phyloP scores from a whole-genome alignment of 2,888 invertebrate genomes.

The Bruchidius siliquastri region DNA sequence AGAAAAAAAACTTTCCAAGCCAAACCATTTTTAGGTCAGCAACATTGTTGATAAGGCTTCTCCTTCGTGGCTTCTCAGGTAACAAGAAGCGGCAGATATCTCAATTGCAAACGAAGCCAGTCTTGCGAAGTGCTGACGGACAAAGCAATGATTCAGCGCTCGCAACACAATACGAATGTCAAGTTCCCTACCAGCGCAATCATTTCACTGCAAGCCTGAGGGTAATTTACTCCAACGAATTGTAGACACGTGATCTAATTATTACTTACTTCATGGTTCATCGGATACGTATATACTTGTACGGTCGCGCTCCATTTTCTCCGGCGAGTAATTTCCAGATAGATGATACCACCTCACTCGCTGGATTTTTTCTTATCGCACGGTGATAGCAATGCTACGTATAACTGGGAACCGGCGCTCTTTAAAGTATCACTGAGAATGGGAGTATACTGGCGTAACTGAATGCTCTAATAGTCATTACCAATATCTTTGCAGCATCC shows the following conservation, averaged over 20 bases:
- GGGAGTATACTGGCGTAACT: too few species aligned
- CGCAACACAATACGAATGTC: slow-evolving; percentile 7
- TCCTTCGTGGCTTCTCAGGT: too few species aligned
- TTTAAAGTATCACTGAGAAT: neutral
- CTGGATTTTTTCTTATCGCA: neutral
- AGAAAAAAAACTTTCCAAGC: too few species aligned
- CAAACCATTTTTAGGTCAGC: too few species aligned
- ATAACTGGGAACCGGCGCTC: neutral
- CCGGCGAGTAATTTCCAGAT: slow-evolving; percentile 18
- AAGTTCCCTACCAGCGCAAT: slow-evolving; percentile 1
- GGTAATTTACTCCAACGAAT: slow-evolving; percentile 27
- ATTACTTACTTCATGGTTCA: slow-evolving; percentile 31
- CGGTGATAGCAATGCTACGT: neutral
- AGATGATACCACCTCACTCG: slow-evolving; percentile 15
- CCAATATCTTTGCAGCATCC: too few species aligned
- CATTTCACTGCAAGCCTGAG: slow-evolving; percentile 6
- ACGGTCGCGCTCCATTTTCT: slow-evolving; percentile 30
- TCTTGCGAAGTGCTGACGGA: neutral
- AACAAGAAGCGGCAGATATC: neutral
- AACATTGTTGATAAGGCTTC: too few species aligned
- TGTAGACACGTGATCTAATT: slow-evolving; percentile 27
- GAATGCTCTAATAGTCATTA: too few species aligned
- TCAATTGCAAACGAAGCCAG: neutral
- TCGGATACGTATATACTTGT: slow-evolving; percentile 20
- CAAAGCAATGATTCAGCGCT: neutral